Base-by-base conservation (phyloP, 2,888 invertebrate genomes). In the Steinernema hermaphroditum region DNA sequence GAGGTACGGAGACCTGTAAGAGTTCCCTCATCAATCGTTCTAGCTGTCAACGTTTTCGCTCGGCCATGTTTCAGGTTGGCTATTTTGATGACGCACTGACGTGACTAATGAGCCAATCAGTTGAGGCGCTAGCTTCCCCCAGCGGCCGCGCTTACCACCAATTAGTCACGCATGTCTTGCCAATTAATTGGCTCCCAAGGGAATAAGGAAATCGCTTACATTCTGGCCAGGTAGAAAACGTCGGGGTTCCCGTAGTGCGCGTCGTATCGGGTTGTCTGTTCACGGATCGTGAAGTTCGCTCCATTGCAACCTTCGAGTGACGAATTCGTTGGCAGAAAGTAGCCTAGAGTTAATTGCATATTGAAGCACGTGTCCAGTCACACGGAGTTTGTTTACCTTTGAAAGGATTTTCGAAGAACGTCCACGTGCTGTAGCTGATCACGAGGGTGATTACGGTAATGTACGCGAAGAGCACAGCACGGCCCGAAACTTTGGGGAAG, bases 241-340 rank as follows among this genome's bases (percentile, higher is more conserved):
- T 76, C 73, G 1, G 81, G 81, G 69, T 78, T 72, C 29, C 81
- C 81, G 69, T 76, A 81, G 37, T 81, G 81, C 24, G 78, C 77
- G 72, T 81, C 79, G 44, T 78, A 81, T 1, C 9, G 16, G 24
- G 37, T 9, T 0, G 78, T 80, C 46, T 69, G 27, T 24, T 27
- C 34, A 0, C 79, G 72, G 34, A 78, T 70, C 0, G 79, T 79
- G 72, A 80, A 80, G 37, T 78, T 71, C 22, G 46, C 62, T 24
- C 71, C 71, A 22, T 37, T 54, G 72, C 74, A 74, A 16, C 74
- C 74, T 43, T 69, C 57, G 14, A 32, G 14, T 32, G 62, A 32
- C 16, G 62, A 62, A 16, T 62, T 62, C 9, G 62, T 62, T 16
- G 62, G 62, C 2, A 62, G 34, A 62, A 16, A 32, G 19, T 62